phyloP scores from a whole-genome alignment of 92 coral and sea anemone genomes.

The Porites cylindrica region DNA sequence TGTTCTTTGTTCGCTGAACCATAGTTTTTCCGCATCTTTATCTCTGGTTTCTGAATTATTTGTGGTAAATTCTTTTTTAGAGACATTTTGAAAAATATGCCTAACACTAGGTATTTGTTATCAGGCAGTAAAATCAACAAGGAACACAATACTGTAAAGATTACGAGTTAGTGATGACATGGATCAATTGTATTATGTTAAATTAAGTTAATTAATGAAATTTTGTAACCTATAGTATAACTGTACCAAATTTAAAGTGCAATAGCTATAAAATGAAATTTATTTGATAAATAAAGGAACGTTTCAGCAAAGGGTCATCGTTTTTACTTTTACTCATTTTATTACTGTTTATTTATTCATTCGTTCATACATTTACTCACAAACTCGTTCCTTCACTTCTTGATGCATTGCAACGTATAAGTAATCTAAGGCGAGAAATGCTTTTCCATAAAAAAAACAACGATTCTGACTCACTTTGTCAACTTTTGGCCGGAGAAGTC shows the following conservation, averaged over 20 bases:
- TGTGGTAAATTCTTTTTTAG: conserved; percentile 3
- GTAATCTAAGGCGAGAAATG: too few relatives aligned
- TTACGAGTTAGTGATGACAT: not conserved
- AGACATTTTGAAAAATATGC: not conserved
- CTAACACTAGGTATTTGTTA: not conserved
- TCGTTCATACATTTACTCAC: not conserved
- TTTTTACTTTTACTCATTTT: not conserved
- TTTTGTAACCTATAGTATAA: conserved; percentile 10
- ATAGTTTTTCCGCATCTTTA: not conserved
- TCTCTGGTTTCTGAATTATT: not conserved
- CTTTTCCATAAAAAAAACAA: too few relatives aligned
- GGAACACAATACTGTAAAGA: not conserved
- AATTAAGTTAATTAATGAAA: not conserved
- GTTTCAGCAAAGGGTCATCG: not conserved
- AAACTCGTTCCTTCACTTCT: not conserved
- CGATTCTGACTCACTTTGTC: too few relatives aligned
- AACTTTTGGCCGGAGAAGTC: too few relatives aligned
- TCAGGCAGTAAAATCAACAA: not conserved
- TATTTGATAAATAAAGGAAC: conserved; percentile 32
- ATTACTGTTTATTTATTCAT: not conserved
- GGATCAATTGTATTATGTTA: not conserved
- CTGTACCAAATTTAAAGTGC: not conserved
- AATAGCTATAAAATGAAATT: conserved; percentile 20
- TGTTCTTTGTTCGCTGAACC: not conserved
- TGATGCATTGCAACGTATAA: too few relatives aligned